Conservation (phyloP, 2,888 invertebrate genomes). For the Noctua fimbriata region DNA sequence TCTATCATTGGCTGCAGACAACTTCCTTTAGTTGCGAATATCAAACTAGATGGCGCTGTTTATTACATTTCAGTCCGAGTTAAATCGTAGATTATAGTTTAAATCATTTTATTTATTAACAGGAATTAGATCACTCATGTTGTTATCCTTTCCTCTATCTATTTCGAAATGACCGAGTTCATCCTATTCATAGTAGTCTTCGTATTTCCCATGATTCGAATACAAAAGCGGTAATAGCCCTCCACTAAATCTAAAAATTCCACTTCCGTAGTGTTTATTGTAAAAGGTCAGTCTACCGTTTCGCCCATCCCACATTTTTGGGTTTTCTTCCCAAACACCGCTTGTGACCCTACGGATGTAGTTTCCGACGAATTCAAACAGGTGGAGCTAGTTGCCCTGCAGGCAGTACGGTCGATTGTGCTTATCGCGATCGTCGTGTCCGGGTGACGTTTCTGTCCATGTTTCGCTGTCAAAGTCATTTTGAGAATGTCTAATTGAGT, state of each 20-base stretch:
- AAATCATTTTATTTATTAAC: slow-evolving; percentile 9
- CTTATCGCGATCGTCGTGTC: slow-evolving; percentile 71
- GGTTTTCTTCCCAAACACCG: slow-evolving; percentile 78
- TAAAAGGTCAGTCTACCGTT: slow-evolving; percentile 83
- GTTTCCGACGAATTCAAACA: slow-evolving; percentile 78
- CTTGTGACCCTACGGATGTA: slow-evolving; percentile 82
- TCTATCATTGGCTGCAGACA: slow-evolving; percentile 62
- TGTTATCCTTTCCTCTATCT: slow-evolving; percentile 6
- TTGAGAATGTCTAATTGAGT: slow-evolving; percentile 78
- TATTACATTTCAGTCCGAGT: slow-evolving; percentile 11
- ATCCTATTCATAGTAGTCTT: slow-evolving; percentile 35
- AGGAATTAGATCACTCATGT: slow-evolving; percentile 1
- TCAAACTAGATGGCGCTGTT: slow-evolving; percentile 76
- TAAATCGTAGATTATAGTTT: background rate
- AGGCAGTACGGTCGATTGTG: slow-evolving; percentile 76
- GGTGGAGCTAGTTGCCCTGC: slow-evolving; percentile 85
- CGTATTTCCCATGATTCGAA: slow-evolving; percentile 67
- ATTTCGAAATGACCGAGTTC: slow-evolving; percentile 37
- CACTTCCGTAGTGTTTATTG: slow-evolving; percentile 84
- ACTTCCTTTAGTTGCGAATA: slow-evolving; percentile 38
- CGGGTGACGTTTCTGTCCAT: slow-evolving; percentile 85
- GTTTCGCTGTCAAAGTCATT: slow-evolving; percentile 84
- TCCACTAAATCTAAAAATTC: slow-evolving; percentile 73
- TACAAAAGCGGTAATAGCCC: slow-evolving; percentile 74
- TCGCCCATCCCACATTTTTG: slow-evolving; percentile 84